These are phyloP conservation scores for Notodonta ziczac DNA, from an alignment of 2,888 invertebrate genomes.

Conservation along the genomic window DNA sequence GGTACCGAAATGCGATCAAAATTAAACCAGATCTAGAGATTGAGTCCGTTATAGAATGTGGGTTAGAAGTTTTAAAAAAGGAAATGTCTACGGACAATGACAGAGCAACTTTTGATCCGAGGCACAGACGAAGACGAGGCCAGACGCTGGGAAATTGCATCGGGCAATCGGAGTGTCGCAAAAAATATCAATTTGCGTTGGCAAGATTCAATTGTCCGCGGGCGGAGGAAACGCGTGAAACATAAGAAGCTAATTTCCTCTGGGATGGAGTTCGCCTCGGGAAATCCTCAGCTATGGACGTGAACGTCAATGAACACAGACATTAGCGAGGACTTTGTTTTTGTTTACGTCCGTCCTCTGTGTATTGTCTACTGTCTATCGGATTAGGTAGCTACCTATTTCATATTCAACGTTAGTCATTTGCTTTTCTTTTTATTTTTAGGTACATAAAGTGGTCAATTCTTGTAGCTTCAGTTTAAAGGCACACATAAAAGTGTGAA, in stretches of 20 bases:
- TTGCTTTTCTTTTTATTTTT: background rate
- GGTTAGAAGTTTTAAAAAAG: constrained; percentile 48
- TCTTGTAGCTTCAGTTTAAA: background rate
- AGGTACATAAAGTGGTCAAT: background rate
- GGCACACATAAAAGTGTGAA: background rate
- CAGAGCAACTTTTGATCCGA: constrained; percentile 32
- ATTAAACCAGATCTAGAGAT: constrained; percentile 18
- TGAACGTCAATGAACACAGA: constrained; percentile 45
- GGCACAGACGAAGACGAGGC: constrained; percentile 31
- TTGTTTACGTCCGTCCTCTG: constrained; percentile 26
- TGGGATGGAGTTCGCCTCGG: constrained; percentile 62
- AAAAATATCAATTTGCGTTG: constrained; percentile 70
- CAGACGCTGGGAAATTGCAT: constrained; percentile 59
- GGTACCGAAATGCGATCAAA: too few relatives aligned
- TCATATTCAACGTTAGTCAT: background rate
- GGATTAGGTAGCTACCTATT: background rate
- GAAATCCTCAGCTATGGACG: constrained; percentile 59
- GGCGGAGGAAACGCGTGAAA: constrained; percentile 60
- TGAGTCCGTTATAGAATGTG: constrained; percentile 49
- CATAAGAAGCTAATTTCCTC: constrained; percentile 76
- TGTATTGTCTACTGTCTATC: constrained; percentile 10
- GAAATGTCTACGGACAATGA: constrained; percentile 36
- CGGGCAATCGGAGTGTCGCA: constrained; percentile 57
- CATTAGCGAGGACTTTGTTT: constrained; percentile 34
- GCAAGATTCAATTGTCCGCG: constrained; percentile 67